Evolutionary conservation across 2,113 vertebrate genomes (phyloP).

Genomic region (Naja naja): DNA sequence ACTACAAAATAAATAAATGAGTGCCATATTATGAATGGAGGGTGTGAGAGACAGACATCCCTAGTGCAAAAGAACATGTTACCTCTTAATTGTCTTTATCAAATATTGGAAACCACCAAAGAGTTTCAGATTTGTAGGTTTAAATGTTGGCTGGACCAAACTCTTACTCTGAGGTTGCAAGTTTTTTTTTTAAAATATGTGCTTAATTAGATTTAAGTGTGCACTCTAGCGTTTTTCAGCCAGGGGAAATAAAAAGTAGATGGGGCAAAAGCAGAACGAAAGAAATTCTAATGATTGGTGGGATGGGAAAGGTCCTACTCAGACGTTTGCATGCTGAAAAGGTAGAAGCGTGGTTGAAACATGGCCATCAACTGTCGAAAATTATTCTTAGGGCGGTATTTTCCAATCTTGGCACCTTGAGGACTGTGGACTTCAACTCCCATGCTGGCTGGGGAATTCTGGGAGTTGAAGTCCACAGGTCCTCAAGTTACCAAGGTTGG

Average conservation of each 20-base stretch:
- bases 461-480: not conserved
- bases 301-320: slow-evolving; percentile 24
- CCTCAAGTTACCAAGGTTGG: not conserved
- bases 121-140: not conserved
- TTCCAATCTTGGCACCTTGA: not conserved
- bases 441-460: not conserved
- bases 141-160: not conserved
- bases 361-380: slow-evolving; percentile 50
- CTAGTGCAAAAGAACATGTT: not conserved
- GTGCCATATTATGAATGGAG: not conserved
- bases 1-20: not conserved
- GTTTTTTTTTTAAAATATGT: not conserved
- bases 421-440: not conserved
- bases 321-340: slow-evolving; percentile 53
- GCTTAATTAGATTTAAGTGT: slow-evolving; percentile 14
- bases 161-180: not conserved
- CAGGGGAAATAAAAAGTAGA: slow-evolving; percentile 34
- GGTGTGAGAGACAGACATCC: not conserved
- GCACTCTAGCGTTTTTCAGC: slow-evolving; percentile 41
- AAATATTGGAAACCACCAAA: not conserved
- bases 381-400: not conserved
- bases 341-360: slow-evolving; percentile 43
- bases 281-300: not conserved
- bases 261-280: not conserved
- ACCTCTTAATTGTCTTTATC: not conserved